Base-by-base conservation (phyloP, 2,797 vertebrate genomes). In the Bucorvus abyssinicus region DNA sequence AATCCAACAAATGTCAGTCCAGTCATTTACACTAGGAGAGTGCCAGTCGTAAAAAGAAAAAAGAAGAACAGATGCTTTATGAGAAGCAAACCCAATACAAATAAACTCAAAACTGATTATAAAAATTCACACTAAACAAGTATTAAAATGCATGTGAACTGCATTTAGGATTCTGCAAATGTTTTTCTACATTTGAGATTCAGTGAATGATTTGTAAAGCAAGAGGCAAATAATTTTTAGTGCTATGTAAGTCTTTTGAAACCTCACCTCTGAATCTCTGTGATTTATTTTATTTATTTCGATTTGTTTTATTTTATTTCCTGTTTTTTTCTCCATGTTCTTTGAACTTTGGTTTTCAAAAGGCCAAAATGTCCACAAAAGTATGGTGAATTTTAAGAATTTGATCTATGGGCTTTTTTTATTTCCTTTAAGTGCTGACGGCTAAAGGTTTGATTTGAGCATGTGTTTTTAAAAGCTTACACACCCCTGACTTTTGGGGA, bases 1-100 rank as follows among this genome's bases (percentile, higher is more conserved):
- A 77, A 32, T 95, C 94, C 96, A 95, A 91, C 95, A 96, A 95
- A 94, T 80, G 94, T 96, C 95, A 94, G 80, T 61, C 67, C 93
- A 94, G 89, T 92, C 90, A 45, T 56, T 97, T 86, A 65, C 82
- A 85, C 59, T 6, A 84, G 60, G 30, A 92, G 49, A 71, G 90
- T 84, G 93, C 93, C 91, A 94, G 82, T 93, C 92, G 77, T 84
- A 87, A 89, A 95, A 93, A 86, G 96, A 92, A 96, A 96, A 91
- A 79, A 80, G 71, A 84, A 75, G 91, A 95, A 89, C 94, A 96
- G 94, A 96, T 93, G 94, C 83, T 93, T 95, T 95, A 67, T 73
- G 85, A 93, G 89, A 94, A 96, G 78, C 82, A 96, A 96, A 82
- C 68, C 45, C 20, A 91, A 82, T 50, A 92, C 87, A 95, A 93